These are phyloP conservation scores for Drosophila koepferae DNA, from an alignment of 2,888 invertebrate species.

Conservation along the genomic window DNA sequence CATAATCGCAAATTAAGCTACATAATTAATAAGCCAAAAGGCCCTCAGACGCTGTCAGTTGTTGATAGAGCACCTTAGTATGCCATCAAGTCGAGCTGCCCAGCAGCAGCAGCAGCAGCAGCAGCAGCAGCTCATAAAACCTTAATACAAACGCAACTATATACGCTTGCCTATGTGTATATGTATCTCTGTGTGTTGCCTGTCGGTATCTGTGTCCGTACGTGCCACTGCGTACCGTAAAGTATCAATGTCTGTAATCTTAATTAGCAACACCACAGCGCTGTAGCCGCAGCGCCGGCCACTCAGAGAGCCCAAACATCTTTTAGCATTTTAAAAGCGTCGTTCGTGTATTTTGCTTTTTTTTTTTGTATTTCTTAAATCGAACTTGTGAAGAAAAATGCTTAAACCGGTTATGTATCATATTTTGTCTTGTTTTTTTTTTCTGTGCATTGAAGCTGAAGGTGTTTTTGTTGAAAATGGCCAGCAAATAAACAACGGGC, in stretches of 20 bases:
- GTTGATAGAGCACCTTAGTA: conserved; percentile 73
- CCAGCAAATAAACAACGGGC: conserved; percentile 69
- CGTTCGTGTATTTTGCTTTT: conserved; percentile 54
- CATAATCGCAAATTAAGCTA: conserved; percentile 80
- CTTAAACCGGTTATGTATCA: conserved; percentile 65
- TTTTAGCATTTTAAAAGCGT: conserved; percentile 76
- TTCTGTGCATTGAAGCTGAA: conserved; percentile 47
- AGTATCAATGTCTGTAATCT: conserved; percentile 79
- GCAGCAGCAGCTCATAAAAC: conserved; percentile 3
- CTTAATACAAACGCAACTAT: background rate
- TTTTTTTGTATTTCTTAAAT: conserved; percentile 12
- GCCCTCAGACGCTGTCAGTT: conserved; percentile 53
- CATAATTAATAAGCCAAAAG: conserved; percentile 75
- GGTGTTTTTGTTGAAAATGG: conserved; percentile 74
- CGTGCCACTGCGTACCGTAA: conserved; percentile 74
- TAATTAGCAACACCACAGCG: conserved; percentile 76
- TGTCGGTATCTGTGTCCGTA: conserved; percentile 43
- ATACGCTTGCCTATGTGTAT: conserved; percentile 11
- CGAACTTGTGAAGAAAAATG: conserved; percentile 33
- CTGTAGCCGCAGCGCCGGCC: conserved; percentile 52
- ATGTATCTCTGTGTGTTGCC: conserved; percentile 11
- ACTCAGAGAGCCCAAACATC: conserved; percentile 61
- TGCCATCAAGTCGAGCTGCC: conserved; percentile 37
- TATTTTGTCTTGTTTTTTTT: conserved; percentile 42
- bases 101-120: no score